Evolutionary conservation across 2,113 vertebrate species (phyloP).

Genomic region (Aviceda subcristata): DNA sequence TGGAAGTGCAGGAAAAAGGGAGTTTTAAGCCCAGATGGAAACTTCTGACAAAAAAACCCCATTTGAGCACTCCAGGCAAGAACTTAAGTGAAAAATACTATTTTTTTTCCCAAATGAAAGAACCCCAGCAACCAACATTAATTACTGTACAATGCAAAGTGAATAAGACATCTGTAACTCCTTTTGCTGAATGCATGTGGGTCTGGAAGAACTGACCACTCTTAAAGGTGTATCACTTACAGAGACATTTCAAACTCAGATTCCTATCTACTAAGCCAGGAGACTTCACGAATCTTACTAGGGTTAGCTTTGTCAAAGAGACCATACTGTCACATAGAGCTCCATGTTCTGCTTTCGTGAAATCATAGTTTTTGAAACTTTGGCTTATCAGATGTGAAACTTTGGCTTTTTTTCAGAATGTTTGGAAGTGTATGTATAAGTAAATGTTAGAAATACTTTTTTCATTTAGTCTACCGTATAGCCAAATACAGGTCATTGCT

Average conservation of each 20-base stretch:
- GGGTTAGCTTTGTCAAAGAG: not conserved
- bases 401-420: not conserved
- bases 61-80: not conserved
- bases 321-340: not conserved
- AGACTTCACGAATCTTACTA: not conserved
- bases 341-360: not conserved
- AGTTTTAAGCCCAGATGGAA: not conserved
- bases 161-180: not conserved
- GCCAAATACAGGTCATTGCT: not conserved
- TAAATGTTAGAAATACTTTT: not conserved
- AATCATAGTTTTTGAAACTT: not conserved
- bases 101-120: not conserved
- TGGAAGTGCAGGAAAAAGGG: not conserved
- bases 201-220: fast-evolving
- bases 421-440: not conserved
- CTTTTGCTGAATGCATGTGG: not conserved
- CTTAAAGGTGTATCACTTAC: not conserved
- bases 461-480: not conserved
- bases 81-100: not conserved
- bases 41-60: not conserved
- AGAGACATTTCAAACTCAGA: not conserved
- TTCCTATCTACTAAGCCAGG: not conserved
- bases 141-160: not conserved
- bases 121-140: too few relatives aligned
- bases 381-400: not conserved